These are phyloP conservation scores for Heteropelma amictum DNA, from an alignment of 2,888 invertebrate species.

Conservation along the genomic window DNA sequence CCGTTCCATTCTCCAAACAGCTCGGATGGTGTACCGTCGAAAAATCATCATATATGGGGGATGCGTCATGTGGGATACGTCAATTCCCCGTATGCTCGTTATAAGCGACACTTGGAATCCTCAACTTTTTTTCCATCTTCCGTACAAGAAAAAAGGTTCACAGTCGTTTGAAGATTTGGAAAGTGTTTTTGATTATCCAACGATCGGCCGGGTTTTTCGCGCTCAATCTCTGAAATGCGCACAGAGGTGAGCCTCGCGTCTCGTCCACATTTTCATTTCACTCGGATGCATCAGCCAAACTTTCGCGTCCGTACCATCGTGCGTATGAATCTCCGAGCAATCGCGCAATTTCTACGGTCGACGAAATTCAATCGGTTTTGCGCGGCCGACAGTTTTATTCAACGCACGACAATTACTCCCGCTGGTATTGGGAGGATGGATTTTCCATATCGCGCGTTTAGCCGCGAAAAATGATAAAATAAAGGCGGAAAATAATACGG, in stretches of 20 bases:
- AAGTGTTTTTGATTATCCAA: not conserved
- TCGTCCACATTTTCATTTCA: constrained; percentile 64
- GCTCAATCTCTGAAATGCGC: constrained; percentile 66
- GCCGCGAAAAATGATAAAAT: not conserved
- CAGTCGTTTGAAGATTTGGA: too few relatives aligned
- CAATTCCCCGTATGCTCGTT: too few relatives aligned
- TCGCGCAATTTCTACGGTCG: constrained; percentile 71
- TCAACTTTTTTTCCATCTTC: too few relatives aligned
- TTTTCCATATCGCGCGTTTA: too few relatives aligned
- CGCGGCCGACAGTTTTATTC: not conserved
- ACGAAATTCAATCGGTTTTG: constrained; percentile 29
- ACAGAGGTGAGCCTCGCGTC: constrained; percentile 70
- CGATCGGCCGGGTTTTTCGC: too few relatives aligned
- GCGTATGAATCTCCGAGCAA: constrained; percentile 72
- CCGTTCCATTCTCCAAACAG: too few relatives aligned
- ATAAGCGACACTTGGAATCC: too few relatives aligned
- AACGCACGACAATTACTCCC: not conserved
- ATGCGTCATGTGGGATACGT: too few relatives aligned
- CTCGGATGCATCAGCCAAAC: constrained; percentile 69
- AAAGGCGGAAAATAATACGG: constrained; percentile 37
- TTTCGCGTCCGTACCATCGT: constrained; percentile 71
- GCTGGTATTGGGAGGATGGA: not conserved
- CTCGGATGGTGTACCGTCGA: too few relatives aligned
- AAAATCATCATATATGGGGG: too few relatives aligned
- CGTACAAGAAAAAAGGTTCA: too few relatives aligned